Conservation (phyloP, 2,888 invertebrate species). For the Nemapogon koenigi region DNA sequence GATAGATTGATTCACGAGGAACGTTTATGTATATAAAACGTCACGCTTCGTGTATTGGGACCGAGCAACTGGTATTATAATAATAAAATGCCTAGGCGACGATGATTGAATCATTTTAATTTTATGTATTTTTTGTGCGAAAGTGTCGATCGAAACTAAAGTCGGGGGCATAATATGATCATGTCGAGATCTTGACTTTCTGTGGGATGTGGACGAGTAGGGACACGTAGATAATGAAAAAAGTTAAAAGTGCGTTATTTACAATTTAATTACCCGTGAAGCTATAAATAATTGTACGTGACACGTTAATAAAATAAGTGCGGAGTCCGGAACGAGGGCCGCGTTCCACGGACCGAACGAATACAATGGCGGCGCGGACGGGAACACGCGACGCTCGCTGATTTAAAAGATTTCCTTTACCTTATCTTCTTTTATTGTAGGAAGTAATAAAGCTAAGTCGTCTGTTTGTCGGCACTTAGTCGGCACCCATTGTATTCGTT, state of each 20-base stretch:
- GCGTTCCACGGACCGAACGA: slow-evolving; percentile 23
- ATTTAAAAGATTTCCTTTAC: slow-evolving; percentile 39
- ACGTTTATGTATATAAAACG: too few relatives aligned
- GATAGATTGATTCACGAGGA: too few relatives aligned
- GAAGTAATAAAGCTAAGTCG: slow-evolving; percentile 25
- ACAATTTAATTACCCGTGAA: slow-evolving; percentile 51
- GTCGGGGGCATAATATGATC: too few relatives aligned
- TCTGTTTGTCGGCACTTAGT: background rate
- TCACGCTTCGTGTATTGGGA: too few relatives aligned
- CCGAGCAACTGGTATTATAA: too few relatives aligned
- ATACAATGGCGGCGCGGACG: slow-evolving; percentile 37
- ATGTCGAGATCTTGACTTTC: too few relatives aligned
- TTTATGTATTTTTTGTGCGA: too few relatives aligned
- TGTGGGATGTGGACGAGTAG: too few relatives aligned
- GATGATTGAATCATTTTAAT: too few relatives aligned
- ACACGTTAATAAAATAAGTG: slow-evolving; percentile 44
- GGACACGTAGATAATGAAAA: too few relatives aligned
- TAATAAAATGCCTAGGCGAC: too few relatives aligned
- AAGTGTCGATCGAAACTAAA: too few relatives aligned
- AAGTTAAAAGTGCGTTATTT: slow-evolving; percentile 24
- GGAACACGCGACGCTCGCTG: slow-evolving; percentile 12
- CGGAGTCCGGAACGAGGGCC: slow-evolving; percentile 37
- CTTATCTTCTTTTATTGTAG: slow-evolving; percentile 45
- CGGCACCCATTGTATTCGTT: background rate
- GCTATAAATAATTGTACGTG: slow-evolving; percentile 48